Evolutionary conservation across 1,140 invertebrate species (phyloP).

Genomic region (Procambarus virginalis): DNA sequence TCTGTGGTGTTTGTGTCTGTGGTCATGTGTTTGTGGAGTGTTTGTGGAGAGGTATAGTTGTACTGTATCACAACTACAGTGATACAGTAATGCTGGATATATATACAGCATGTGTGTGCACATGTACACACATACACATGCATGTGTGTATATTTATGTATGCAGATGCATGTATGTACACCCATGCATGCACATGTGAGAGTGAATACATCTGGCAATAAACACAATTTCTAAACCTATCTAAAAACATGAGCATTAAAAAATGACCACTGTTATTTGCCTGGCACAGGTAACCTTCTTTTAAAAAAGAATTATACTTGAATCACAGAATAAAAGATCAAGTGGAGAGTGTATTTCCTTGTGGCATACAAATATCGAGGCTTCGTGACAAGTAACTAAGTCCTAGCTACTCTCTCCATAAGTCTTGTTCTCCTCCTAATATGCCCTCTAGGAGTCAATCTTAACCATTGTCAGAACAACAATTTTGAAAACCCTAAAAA

Average conservation of each 20-base stretch:
- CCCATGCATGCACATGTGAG: background rate
- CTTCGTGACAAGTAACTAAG: slow-evolving; percentile 19
- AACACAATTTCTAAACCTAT: too few species aligned
- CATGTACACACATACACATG: background rate
- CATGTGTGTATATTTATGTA: background rate
- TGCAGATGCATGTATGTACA: background rate
- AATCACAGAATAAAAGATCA: background rate
- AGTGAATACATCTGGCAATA: too few species aligned
- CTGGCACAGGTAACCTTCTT: background rate
- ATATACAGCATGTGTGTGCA: background rate
- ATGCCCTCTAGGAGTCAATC: background rate
- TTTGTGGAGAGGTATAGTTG: background rate
- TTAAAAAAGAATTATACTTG: background rate
- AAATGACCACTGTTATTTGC: background rate
- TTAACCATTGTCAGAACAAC: too few species aligned
- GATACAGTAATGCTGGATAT: background rate
- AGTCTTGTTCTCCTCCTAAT: background rate
- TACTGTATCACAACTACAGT: too few species aligned
- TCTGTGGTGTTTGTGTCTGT: too few species aligned
- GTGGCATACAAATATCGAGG: slow-evolving; percentile 2
- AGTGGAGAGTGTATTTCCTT: background rate
- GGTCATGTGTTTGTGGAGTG: background rate
- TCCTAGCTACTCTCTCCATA: slow-evolving; percentile 22
- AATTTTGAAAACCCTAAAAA: background rate
- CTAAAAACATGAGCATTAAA: background rate